Percentiles rank a stretch among this genome's conserved stretches.
These are phyloP conservation scores for Drosophila pruinosa DNA, from an alignment of 1,140 invertebrate genomes.

Conservation along the genomic window DNA sequence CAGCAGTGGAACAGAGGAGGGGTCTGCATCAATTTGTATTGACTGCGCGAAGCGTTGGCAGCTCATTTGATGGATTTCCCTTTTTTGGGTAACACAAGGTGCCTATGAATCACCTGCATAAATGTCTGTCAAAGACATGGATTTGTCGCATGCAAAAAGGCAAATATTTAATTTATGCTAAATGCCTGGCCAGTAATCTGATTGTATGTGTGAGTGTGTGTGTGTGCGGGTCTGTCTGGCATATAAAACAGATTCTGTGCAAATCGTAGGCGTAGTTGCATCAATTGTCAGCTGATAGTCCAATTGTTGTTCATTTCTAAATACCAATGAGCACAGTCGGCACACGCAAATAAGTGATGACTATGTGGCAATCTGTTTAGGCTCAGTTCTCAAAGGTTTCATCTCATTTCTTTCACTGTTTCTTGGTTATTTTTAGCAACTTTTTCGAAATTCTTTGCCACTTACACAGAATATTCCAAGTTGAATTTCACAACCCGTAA, in stretches of 20 bases:
- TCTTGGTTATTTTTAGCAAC: no score
- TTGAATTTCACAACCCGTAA: no score
- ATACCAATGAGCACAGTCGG: neutral
- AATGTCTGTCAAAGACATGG: constrained; percentile 17
- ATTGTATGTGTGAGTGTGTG: constrained; percentile 8
- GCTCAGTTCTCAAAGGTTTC: neutral
- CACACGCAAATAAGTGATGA: neutral
- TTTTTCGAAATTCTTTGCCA: no score
- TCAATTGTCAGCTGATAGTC: constrained; percentile 4
- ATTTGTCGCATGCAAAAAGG: constrained; percentile 27
- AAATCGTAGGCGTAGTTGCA: constrained; percentile 7
- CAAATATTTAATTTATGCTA: constrained; percentile 59
- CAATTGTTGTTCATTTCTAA: neutral
- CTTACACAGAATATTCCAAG: no score
- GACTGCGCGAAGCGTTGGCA: constrained; percentile 70
- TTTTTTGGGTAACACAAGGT: constrained; percentile 18
- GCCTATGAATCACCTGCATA: constrained; percentile 64
- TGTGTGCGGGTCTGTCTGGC: constrained; percentile 38
- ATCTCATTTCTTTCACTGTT: no score
- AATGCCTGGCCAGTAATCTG: constrained; percentile 30
- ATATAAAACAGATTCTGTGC: constrained; percentile 35
- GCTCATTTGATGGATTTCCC: constrained; percentile 77
- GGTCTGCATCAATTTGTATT: constrained; percentile 58
- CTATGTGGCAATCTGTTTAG: neutral
- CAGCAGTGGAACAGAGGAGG: neutral